A percentile compares a stretch with the other conserved stretches of the same genome.
These are phyloP conservation scores for Tineola bisselliella DNA, from an alignment of 2,888 invertebrate species.

Conservation along the genomic window DNA sequence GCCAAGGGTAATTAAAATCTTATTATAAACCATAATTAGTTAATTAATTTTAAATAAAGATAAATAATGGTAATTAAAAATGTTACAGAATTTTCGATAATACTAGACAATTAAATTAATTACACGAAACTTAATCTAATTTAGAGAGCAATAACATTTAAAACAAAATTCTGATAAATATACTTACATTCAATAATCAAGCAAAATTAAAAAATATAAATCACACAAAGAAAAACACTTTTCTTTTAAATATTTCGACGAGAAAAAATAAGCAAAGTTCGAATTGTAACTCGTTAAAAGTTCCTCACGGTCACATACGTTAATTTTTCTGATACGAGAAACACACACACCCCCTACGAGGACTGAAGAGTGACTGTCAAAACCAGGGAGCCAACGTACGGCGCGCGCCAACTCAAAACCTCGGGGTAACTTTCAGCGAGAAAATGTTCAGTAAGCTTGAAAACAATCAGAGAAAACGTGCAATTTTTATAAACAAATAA, in stretches of 20 bases:
- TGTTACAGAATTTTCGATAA: no score
- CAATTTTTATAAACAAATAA: no score
- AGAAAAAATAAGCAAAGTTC: neutral
- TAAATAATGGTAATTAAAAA: no score
- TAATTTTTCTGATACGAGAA: neutral
- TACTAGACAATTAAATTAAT: no score
- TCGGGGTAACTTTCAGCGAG: neutral
- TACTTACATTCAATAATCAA: neutral
- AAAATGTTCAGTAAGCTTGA: no score
- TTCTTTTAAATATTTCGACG: neutral
- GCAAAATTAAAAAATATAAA: neutral
- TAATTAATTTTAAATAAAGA: no score
- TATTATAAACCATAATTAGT: no score
- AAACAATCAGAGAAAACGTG: no score
- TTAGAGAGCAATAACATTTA: no score
- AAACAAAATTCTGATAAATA: neutral
- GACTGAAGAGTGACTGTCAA: neutral
- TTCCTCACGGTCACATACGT: neutral
- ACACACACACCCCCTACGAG: neutral
- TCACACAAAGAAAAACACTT: neutral
- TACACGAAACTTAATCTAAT: no score
- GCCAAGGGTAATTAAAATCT: no score
- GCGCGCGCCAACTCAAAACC: neutral
- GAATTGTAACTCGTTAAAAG: conserved; percentile 1
- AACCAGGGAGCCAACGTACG: neutral